phyloP scores from a whole-genome alignment of 30 jellyfish, hydroid and myxozoan genomes.

The Cassiopea andromeda region DNA sequence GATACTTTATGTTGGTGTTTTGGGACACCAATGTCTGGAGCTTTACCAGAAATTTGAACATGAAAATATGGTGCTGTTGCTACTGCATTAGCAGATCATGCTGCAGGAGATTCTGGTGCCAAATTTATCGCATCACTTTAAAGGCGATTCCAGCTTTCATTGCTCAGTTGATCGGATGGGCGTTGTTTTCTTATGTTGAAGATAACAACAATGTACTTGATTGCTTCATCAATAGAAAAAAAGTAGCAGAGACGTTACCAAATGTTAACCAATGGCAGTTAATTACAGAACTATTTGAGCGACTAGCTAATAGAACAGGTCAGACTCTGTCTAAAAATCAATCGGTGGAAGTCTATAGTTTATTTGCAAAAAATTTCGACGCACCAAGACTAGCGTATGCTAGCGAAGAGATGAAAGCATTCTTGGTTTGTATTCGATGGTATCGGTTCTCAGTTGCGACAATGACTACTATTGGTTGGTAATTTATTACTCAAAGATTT shows the following conservation, averaged over 20 bases:
- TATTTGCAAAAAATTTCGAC: neutral
- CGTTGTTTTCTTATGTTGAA: constrained; percentile 43
- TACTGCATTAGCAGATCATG: neutral
- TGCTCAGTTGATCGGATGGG: constrained; percentile 41
- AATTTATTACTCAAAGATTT: neutral
- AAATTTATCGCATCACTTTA: neutral
- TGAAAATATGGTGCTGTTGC: too few relatives aligned
- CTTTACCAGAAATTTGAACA: too few relatives aligned
- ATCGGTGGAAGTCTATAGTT: neutral
- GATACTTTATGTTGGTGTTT: neutral
- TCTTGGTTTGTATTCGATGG: constrained; percentile 35
- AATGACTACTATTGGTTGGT: constrained; percentile 57
- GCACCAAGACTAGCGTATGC: neutral
- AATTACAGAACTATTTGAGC: neutral
- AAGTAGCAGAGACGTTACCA: constrained; percentile 7
- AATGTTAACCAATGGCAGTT: neutral
- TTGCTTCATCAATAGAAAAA: constrained; percentile 8
- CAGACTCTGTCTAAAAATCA: constrained; percentile 3
- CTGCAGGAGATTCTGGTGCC: neutral
- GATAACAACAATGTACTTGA: constrained; percentile 8
- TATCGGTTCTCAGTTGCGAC: constrained; percentile 57
- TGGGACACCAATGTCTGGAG: too few relatives aligned
- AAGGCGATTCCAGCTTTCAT: constrained; percentile 9
- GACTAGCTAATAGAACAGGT: constrained; percentile 5
- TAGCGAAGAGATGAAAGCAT: neutral